Base-by-base conservation (phyloP, 2,888 invertebrate species). In the Drosophila siamana region DNA sequence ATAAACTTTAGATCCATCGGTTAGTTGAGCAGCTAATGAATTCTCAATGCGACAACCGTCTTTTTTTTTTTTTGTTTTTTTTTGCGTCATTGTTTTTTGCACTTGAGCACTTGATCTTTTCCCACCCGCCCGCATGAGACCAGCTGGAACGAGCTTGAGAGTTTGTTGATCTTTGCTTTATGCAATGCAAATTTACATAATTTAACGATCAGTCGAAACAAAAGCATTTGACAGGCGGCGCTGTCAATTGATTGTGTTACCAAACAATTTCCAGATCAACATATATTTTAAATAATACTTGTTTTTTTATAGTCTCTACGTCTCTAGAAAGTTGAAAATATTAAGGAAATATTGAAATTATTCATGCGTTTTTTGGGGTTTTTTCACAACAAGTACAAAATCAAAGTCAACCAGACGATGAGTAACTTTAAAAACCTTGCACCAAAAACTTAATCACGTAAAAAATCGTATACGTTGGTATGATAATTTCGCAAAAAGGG, bases 91-190 rank as follows among this genome's bases (percentile, higher is more conserved):
- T 48, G 48, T 48, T 48, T 48, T 19, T 44, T 44, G 19, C 50
- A 36, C 15, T 38, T 38, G 15, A 47, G 36, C 38, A 56, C 56
- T 56, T 56, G 56, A 47, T 38, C 36, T 47, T 47, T 47, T 33
- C 8, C 26, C 36, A 22, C 36, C 36, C 22, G 19, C 22, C 13
- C 47, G 47, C 15, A 38, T 16, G 52, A 19, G 40, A 41, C 6
- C 26, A 7, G 7, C 40, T 36, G 33, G 24, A 44, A 56, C 33
- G 33, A 15, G 44, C 46, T 56, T n/a, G 8, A 19, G 43, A 56
- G 55, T 75, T 74, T 82, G 69, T 85, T 86, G 75, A 80, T 75
- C 64, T 81, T 78, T 71, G 41, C 24, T 51, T 63, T 38, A 28
- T 57, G 67, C 65, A 61, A 50, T 67, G 60, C 24, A 41, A 61